A percentile compares a stretch with the other conserved stretches of the same genome.
Conservation (phyloP, 1,140 invertebrate species). For the Eufriesea mexicana region DNA sequence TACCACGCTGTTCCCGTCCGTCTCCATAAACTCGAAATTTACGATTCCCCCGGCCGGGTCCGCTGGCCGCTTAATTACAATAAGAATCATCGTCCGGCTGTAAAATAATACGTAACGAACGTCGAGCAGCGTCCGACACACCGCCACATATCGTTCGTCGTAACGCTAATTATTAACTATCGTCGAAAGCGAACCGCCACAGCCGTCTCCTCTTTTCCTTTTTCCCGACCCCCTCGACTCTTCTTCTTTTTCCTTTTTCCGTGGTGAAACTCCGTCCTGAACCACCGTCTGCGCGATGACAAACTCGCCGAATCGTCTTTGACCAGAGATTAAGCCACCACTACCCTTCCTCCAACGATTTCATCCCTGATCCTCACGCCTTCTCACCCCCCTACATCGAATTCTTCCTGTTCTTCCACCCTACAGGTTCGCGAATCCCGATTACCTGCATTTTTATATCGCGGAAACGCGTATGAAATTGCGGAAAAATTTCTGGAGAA, state of each 20-base stretch:
- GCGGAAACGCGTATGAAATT: too few relatives aligned
- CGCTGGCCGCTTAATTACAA: constrained; percentile 36
- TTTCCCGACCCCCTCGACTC: too few relatives aligned
- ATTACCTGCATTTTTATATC: too few relatives aligned
- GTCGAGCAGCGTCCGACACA: not conserved
- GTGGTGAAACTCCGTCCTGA: too few relatives aligned
- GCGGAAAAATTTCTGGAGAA: too few relatives aligned
- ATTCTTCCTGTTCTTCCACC: too few relatives aligned
- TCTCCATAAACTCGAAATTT: constrained; percentile 49
- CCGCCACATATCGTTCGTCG: constrained; percentile 17
- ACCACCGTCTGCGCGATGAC: not conserved
- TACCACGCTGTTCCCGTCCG: constrained; percentile 19
- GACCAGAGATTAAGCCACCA: too few relatives aligned
- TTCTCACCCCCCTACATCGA: too few relatives aligned
- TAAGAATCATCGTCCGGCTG: constrained; percentile 46
- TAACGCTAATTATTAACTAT: constrained; percentile 46
- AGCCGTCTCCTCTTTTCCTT: too few relatives aligned
- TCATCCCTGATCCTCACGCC: too few relatives aligned
- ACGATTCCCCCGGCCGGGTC: constrained; percentile 18
- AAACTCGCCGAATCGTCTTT: not conserved
- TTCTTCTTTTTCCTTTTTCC: not conserved
- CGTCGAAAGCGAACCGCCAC: constrained; percentile 24
- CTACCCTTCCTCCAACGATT: too few relatives aligned
- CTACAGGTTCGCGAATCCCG: too few relatives aligned
- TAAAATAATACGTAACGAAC: constrained; percentile 53